Evolutionary conservation across 2,888 invertebrate species (phyloP), one percentile per base, ranked within the genome.

Genomic region (Reticulitermes lucifugus): DNA sequence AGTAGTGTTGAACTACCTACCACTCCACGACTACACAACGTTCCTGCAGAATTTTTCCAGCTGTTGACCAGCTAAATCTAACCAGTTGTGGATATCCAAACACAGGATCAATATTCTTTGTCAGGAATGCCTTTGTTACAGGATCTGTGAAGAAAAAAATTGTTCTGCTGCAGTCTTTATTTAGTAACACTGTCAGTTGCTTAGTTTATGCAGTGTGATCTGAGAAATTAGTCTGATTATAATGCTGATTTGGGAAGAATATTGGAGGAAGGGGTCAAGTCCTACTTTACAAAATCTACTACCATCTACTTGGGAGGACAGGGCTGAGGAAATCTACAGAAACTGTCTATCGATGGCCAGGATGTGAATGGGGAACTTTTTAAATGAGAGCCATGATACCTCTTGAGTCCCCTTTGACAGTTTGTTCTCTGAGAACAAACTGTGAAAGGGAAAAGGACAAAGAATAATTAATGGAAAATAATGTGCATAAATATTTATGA

Each of bases 51-150:
- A 97, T 94, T 79, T 94, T 94, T 86, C 95, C 95, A 0, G 98
- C 96, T 0, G 99, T 99, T 0, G 98, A 98, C 99, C 99, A 99
- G 90, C 98, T 98, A 90, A 99, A 98, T 86, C 99, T 92, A 0
- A 99, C 99, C 29, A 99, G 92, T 83, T 96, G 94, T 0, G 99
- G 97, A 91, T 96, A 99, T 0, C 99, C 99, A 92, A 99, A 99
- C 0, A 99, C 94, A 43, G 94, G 93, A 91, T 99, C 98, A 85
- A 97, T 93, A 89, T 96, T 94, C 18, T 95, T 93, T 0, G 92
- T 90, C 60, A 99, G 93, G 91, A 99, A 99, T 87, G 95, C 95
- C 91, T 99, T 99, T 0, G 99, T 99, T 0, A 94, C 93, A 0
- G 99, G 98, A 94, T 99, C 99, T 95, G 92, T 88, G 55, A 18